These are phyloP conservation scores for Cephonodes hylas DNA, from an alignment of 2,888 invertebrate species.

Conservation along the genomic window DNA sequence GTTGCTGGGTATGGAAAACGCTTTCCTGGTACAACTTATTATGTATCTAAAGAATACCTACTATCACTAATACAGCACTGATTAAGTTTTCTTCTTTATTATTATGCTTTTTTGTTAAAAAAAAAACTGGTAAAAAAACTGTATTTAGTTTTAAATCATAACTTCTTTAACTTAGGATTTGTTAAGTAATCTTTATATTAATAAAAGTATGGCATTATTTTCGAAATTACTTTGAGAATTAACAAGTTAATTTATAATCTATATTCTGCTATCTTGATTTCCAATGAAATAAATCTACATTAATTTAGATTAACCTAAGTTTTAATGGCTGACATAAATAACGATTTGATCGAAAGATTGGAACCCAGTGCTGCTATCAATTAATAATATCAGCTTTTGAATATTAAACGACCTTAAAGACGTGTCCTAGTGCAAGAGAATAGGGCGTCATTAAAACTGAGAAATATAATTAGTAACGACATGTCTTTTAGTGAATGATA, in stretches of 20 bases:
- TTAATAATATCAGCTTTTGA: slow-evolving; percentile 8
- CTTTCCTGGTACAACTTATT: neutral
- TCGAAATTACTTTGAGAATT: too few relatives aligned
- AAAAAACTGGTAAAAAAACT: too few relatives aligned
- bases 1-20: neutral
- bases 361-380: neutral
- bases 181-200: too few relatives aligned
- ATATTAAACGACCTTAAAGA: neutral
- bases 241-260: neutral
- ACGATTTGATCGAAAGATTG: slow-evolving; percentile 13
- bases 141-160: too few relatives aligned
- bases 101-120: too few relatives aligned
- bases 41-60: too few relatives aligned
- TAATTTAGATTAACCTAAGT: slow-evolving; percentile 12
- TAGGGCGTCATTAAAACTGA: neutral
- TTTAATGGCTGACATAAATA: slow-evolving; percentile 13
- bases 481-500: neutral
- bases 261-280: neutral
- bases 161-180: too few relatives aligned
- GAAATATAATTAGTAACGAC: neutral
- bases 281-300: neutral
- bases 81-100: neutral
- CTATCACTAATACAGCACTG: too few relatives aligned
- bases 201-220: too few relatives aligned
- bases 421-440: neutral